These are phyloP conservation scores for Liasis olivaceus DNA, from an alignment of 2,797 vertebrate genomes.

Conservation along the genomic window DNA sequence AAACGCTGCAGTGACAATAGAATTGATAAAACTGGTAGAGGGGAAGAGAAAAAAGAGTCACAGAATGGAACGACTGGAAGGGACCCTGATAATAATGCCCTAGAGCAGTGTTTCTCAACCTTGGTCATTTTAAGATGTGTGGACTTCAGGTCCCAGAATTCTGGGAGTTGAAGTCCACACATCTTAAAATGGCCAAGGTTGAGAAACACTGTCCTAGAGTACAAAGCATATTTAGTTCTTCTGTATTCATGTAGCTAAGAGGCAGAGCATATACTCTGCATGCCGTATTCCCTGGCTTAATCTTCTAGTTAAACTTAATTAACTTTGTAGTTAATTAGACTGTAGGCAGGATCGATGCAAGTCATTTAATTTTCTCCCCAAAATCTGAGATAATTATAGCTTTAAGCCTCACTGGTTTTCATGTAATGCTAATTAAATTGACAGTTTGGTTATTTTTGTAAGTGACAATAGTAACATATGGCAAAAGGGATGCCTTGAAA, in stretches of 20 bases:
- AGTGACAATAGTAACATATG: background rate
- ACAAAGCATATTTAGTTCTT: background rate
- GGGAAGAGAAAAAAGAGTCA: background rate
- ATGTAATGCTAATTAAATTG: background rate
- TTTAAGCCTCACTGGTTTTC: background rate
- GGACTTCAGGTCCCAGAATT: background rate
- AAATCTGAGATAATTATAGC: background rate
- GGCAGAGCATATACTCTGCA: background rate
- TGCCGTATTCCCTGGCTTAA: background rate
- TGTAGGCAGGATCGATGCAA: background rate
- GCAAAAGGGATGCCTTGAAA: background rate
- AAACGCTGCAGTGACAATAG: background rate
- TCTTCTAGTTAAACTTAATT: background rate
- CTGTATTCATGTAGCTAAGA: background rate
- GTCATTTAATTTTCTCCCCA: background rate
- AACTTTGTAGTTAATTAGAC: background rate
- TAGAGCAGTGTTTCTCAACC: background rate
- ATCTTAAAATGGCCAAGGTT: too few species aligned
- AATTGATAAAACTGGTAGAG: background rate
- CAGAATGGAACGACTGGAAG: too few species aligned
- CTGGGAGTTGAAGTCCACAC: background rate
- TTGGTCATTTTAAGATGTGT: background rate
- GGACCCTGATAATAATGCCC: too few species aligned
- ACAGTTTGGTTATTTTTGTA: constrained; percentile 1
- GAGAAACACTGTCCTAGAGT: background rate